phyloP scores from a whole-genome alignment of 2,888 invertebrate genomes.

The Lithophane leautieri region DNA sequence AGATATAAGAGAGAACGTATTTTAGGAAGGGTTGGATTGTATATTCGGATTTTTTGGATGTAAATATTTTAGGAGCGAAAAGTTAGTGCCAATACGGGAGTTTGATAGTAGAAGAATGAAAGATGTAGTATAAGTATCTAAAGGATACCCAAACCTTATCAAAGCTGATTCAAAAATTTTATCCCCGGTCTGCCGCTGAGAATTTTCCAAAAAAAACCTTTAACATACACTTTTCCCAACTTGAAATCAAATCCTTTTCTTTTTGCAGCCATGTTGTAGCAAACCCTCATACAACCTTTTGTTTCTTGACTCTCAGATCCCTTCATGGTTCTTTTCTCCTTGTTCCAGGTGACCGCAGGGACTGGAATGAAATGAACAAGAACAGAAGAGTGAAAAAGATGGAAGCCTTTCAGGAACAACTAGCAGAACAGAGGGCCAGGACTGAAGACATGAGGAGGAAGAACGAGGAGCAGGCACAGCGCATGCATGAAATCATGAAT shows the following conservation, averaged over 20 bases:
- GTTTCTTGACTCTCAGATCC: too few species aligned
- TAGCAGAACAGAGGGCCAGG: conserved; percentile 70
- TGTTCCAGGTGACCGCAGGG: conserved; percentile 79
- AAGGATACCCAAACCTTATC: neutral
- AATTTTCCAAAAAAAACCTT: neutral
- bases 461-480: conserved; percentile 64
- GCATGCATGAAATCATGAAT: conserved; percentile 70
- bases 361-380: conserved; percentile 78
- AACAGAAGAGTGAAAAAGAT: conserved; percentile 66
- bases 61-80: neutral
- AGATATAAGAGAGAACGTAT: neutral
- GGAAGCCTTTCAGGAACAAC: conserved; percentile 58
- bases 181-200: too few species aligned
- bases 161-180: neutral
- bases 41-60: neutral
- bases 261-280: neutral
- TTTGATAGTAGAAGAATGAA: too few species aligned
- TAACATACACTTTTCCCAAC: neutral
- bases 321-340: too few species aligned
- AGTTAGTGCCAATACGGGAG: too few species aligned
- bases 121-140: neutral
- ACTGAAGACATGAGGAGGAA: conserved; percentile 69
- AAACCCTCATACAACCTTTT: too few species aligned
- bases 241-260: neutral
- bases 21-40: neutral